Evolutionary conservation across 1,140 invertebrate genomes (phyloP).

Genomic region (Drosophila varians): DNA sequence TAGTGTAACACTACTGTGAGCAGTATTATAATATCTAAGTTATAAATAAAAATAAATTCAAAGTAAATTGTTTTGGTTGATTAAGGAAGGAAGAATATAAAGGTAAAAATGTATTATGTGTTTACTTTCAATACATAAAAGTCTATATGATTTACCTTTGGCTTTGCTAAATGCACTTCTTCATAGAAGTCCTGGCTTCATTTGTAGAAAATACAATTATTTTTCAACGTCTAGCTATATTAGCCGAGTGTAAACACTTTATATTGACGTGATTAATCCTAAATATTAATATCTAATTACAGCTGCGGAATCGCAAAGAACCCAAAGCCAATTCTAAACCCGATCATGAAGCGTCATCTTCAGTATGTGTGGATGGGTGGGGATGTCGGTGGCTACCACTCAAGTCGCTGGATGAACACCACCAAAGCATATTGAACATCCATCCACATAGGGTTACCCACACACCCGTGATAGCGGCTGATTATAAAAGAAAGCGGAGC

Average conservation of each 20-base stretch:
- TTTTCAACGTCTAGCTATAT: neutral
- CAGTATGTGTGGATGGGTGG: conserved; percentile 26
- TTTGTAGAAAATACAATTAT: neutral
- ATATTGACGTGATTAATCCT: neutral
- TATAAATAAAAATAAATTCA: conserved; percentile 43
- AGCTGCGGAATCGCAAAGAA: conserved; percentile 7
- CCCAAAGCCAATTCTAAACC: neutral
- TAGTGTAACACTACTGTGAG: conserved; percentile 45
- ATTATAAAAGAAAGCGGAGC: conserved; percentile 32
- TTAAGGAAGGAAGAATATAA: no score
- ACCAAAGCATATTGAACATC: conserved; percentile 20
- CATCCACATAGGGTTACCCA: conserved; percentile 9
- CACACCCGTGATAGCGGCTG: conserved; percentile 7
- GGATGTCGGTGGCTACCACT: conserved; percentile 19
- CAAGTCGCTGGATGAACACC: conserved; percentile 20
- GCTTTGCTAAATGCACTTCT: neutral
- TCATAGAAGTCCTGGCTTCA: neutral
- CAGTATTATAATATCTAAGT: conserved; percentile 48
- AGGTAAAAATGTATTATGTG: neutral
- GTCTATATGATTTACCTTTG: no score
- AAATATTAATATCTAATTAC: neutral
- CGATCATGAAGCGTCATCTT: conserved; percentile 21
- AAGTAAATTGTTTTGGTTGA: conserved; percentile 10
- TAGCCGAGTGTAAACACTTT: neutral
- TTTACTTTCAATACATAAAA: no score